phyloP scores from a whole-genome alignment of 2,888 invertebrate genomes.

The Laothoe populi region DNA sequence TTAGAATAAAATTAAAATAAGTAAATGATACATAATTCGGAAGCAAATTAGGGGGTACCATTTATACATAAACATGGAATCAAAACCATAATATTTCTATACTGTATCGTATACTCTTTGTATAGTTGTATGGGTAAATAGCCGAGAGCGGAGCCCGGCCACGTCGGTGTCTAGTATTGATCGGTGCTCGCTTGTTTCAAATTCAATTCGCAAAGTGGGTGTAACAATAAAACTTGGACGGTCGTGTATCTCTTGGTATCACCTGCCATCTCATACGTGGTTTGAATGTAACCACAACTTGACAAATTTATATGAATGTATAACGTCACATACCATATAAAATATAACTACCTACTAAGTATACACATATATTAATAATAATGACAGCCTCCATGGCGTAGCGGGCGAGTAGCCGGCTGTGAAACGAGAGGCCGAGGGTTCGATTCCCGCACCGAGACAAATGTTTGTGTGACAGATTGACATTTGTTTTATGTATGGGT shows the following conservation, averaged over 20 bases:
- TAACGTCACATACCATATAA: neutral
- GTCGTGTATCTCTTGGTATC: conserved; percentile 70
- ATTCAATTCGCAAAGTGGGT: conserved; percentile 83
- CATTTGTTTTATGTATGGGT: too few relatives aligned
- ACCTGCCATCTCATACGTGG: conserved; percentile 76
- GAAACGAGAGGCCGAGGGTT: too few relatives aligned
- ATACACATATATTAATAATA: too few relatives aligned
- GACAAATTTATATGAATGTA: conserved; percentile 1
- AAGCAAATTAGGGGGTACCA: too few relatives aligned
- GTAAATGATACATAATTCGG: too few relatives aligned
- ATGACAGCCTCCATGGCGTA: too few relatives aligned
- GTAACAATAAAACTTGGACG: conserved; percentile 78
- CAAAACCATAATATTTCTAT: neutral
- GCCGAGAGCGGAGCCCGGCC: conserved; percentile 25
- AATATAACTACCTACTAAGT: too few relatives aligned
- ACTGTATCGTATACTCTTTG: neutral
- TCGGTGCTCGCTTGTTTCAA: conserved; percentile 72
- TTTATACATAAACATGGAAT: neutral
- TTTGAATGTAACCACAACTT: conserved; percentile 53
- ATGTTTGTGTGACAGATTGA: too few relatives aligned
- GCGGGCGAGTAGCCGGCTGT: too few relatives aligned
- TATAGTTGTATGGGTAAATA: conserved; percentile 31
- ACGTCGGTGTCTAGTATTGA: conserved; percentile 57
- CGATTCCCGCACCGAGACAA: too few relatives aligned
- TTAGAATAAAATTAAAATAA: too few relatives aligned